These are phyloP conservation scores for Eupelmus urozonus DNA, from an alignment of 2,888 invertebrate species.

Conservation along the genomic window DNA sequence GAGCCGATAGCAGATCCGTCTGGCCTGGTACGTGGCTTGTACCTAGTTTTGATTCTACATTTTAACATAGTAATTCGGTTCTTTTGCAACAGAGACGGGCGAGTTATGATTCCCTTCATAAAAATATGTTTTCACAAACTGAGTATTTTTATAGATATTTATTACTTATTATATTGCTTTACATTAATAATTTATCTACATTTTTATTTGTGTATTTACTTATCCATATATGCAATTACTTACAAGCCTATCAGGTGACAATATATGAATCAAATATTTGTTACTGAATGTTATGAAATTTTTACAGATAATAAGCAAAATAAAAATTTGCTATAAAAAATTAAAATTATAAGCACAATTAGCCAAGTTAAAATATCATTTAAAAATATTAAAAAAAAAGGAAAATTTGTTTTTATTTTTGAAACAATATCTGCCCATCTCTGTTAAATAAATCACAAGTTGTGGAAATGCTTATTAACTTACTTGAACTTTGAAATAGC, in stretches of 20 bases:
- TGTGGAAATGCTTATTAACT: slow-evolving; percentile 77
- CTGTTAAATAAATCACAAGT: neutral
- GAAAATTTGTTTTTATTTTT: neutral
- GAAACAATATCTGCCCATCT: slow-evolving; percentile 25
- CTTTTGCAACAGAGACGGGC: neutral
- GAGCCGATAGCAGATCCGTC: slow-evolving; percentile 90
- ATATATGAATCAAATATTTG: neutral
- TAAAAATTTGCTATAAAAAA: neutral
- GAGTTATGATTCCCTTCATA: neutral
- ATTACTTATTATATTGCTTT: too few species aligned
- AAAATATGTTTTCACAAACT: neutral
- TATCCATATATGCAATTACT: too few species aligned
- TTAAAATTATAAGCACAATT: neutral
- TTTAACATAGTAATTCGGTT: slow-evolving; percentile 54
- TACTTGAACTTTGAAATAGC: slow-evolving; percentile 88
- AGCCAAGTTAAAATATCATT: too few species aligned
- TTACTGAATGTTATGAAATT: neutral
- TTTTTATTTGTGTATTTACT: too few species aligned
- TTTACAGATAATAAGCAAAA: neutral
- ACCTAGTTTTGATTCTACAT: slow-evolving; percentile 67
- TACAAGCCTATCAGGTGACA: neutral
- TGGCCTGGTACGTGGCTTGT: slow-evolving; percentile 76
- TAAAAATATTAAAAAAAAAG: neutral
- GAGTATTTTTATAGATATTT: too few species aligned
- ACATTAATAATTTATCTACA: too few species aligned